Conservation (phyloP, 2,888 invertebrate species). For the Beris chalybata region DNA sequence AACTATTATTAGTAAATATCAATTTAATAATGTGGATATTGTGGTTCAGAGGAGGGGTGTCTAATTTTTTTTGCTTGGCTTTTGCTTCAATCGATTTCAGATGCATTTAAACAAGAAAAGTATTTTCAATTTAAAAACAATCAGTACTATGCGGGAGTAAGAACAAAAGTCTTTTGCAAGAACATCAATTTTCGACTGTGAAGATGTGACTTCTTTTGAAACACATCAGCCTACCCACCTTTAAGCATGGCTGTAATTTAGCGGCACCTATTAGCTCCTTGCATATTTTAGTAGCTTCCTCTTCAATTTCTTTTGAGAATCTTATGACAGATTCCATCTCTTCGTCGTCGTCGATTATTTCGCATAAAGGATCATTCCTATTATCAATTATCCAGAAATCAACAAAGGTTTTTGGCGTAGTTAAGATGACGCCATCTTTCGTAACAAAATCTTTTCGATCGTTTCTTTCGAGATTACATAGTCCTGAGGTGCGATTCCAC, state of each 20-base stretch:
- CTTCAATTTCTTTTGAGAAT: constrained; percentile 46
- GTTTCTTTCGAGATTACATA: constrained; percentile 76
- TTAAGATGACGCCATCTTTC: constrained; percentile 61
- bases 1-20: no score
- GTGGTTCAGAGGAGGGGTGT: no score
- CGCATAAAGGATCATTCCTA: constrained; percentile 43
- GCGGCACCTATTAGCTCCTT: constrained; percentile 64
- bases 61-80: no score
- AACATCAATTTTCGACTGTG: no score
- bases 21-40: no score
- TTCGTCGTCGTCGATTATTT: constrained; percentile 49
- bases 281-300: constrained; percentile 64
- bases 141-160: no score
- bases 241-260: constrained; percentile 67
- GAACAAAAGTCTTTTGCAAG: no score
- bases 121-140: no score
- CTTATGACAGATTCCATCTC: constrained; percentile 48
- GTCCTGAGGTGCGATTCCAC: constrained; percentile 79
- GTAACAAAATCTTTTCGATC: constrained; percentile 68
- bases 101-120: no score
- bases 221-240: constrained; percentile 32
- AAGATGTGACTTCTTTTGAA: no score
- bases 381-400: constrained; percentile 52
- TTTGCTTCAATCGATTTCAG: no score
- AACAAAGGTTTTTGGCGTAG: constrained; percentile 52